Conservation (phyloP, 2,888 invertebrate genomes). For the Auanema freiburgensis region DNA sequence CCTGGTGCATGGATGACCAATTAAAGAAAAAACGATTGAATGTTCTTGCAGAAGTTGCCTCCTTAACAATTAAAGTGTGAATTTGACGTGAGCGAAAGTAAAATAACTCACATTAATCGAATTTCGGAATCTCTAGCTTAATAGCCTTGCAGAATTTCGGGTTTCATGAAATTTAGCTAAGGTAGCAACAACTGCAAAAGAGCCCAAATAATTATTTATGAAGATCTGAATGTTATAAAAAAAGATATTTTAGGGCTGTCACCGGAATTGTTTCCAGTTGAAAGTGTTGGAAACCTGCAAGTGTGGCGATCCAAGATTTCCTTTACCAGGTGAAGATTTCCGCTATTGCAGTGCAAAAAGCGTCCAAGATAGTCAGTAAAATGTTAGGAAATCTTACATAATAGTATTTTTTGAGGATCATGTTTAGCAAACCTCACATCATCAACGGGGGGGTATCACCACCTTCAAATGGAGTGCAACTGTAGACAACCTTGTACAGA, state of each 20-base stretch:
- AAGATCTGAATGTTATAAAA: no score
- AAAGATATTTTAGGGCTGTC: slow-evolving; percentile 55
- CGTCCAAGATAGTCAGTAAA: slow-evolving; percentile 38
- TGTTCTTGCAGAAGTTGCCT: no score
- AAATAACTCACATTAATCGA: no score
- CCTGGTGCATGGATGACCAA: no score
- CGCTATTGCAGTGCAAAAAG: slow-evolving; percentile 54
- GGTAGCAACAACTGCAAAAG: no score
- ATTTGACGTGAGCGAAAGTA: no score
- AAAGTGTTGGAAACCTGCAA: slow-evolving; percentile 57
- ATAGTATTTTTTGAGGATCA: slow-evolving; percentile 29
- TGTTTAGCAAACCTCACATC: slow-evolving; percentile 57
- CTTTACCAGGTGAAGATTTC: slow-evolving; percentile 50
- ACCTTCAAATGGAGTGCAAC: slow-evolving; percentile 51
- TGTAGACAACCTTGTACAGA: slow-evolving; percentile 57
- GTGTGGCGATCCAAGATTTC: slow-evolving; percentile 64
- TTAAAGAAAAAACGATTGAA: no score
- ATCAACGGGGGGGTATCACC: slow-evolving; percentile 59
- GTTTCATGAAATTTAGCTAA: no score
- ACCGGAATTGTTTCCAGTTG: slow-evolving; percentile 63
- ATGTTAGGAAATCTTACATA: no score
- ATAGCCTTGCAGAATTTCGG: no score
- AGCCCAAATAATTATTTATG: no score
- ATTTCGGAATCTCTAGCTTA: slow-evolving; percentile 1
- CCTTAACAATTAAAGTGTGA: no score